Base-by-base conservation (phyloP, 1,140 invertebrate genomes). In the Drosophila setifemur region DNA sequence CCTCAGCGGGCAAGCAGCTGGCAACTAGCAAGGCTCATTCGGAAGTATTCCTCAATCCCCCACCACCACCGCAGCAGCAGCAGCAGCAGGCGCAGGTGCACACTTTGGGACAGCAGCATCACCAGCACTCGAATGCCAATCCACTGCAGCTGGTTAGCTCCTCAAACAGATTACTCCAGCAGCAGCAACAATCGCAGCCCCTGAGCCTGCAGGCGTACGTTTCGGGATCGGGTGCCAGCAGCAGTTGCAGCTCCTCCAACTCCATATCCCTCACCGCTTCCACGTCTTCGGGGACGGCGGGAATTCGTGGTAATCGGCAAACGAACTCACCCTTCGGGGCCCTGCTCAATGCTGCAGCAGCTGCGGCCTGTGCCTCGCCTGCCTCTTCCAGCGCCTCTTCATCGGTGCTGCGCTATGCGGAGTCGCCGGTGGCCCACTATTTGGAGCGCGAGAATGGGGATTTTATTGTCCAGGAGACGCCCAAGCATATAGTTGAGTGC, bases 401-500 rank as follows among this genome's bases (percentile, higher is more conserved):
- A 4, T 85, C 81, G 2, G 89, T 90, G 6, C 35, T 90, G 35
- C 83, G 89, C 6, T 90, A 61, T 50, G 89, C 89, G 3, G 89
- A 90, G 33, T 90, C 87, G 0, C 89, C 89, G 3, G 89, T 90
- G 18, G 89, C 89, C 0, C 89, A 90, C 29, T 90, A 90, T 63
- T 28, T 90, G 47, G 89, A 90, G 47, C 79, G 89, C 0, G 89
- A 90, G 0, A 90, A 90, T 21, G 89, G 89, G 0, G 89, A 90
- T 39, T 90, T 90, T 16, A 90, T 90, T 53, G 89, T 90, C n/a
- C 89, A 90, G 28, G 89, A 90, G 45, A 89, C 89, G 11, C 89
- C 89, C 12, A 89, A 90, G 47, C 89, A 90, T 11, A 89, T 90
- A 55, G 89, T 90, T 1, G 89, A 90, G 35, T 90, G 89, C 21